Base-by-base conservation (phyloP, 2,888 invertebrate genomes). In the Noctua comes region DNA sequence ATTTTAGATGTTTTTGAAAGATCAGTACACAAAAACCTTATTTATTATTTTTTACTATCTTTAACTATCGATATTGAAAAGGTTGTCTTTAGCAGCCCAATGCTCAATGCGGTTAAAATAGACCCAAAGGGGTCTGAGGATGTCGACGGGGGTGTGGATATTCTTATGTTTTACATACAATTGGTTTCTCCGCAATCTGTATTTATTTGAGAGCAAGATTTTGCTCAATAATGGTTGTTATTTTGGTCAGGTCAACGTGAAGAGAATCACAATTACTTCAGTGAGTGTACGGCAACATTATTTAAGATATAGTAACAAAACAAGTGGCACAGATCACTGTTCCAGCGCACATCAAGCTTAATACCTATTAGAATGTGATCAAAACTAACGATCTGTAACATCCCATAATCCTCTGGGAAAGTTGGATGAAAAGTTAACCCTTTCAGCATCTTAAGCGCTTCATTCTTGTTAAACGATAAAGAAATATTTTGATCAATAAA, bases 191-290 rank as follows among this genome's bases (percentile, higher is more conserved):
- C 46, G 4, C 13, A 3, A n/a, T 21, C n/a, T 18, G 5, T 13
- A 48, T 31, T 54, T n/a, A 73, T 21, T 43, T n/a, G 16, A 36
- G 54, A 78, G 8, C 18, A 11, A 73, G 16, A 18, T 54, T 68
- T 65, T 79, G 51, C 31, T 40, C 13, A 59, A 57, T 66, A 66
- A 57, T 77, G 66, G 27, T 66, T 31, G 57, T 31, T 51, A 31
- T 21, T 73, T 73, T 21, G n/a, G 68, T 57, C 64, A 80, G 18
- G 21, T n/a, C 65, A 57, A 79, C 69, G 69, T 74, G 80, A 57
- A 48, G 16, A 21, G 65, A 70, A 79, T 80, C 31, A 48, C 27
- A 69, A 79, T 80, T 24, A 57, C 36, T 31, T 4, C 11, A 31
- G 24, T 31, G 31, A 59, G 1, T 46, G n/a, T 6, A 46, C 13